Evolutionary conservation across 23 tunicate genomes (phyloP).

Genomic region (Corella eumyota): DNA sequence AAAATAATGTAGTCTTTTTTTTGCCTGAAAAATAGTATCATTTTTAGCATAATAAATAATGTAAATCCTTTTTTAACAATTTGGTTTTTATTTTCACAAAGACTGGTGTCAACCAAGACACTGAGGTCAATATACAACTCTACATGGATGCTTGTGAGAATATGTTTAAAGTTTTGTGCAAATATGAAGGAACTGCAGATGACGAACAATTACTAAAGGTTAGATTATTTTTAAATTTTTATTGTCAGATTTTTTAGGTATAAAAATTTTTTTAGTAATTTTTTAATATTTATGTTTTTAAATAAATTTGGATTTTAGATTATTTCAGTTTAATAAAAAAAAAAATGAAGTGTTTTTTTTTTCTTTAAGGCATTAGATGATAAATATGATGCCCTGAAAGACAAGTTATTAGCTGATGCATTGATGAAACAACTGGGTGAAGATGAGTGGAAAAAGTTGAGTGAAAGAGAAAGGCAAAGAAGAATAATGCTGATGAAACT

Average conservation of each 20-base stretch:
- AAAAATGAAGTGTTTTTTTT: not conserved
- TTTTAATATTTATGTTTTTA: too few relatives aligned
- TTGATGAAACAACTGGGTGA: constrained; percentile 65
- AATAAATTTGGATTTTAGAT: too few relatives aligned
- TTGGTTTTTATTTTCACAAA: too few relatives aligned
- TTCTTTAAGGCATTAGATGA: constrained; percentile 55
- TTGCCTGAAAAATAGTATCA: too few relatives aligned
- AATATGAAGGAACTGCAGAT: constrained; percentile 57
- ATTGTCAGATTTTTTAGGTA: not conserved
- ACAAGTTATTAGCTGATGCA: constrained; percentile 72
- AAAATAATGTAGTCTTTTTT: too few relatives aligned
- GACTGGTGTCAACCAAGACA: too few relatives aligned
- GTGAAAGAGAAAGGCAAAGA: constrained; percentile 71
- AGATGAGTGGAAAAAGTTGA: constrained; percentile 58
- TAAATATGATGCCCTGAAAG: constrained; percentile 62
- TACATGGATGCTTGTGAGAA: constrained; percentile 47
- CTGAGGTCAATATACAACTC: too few relatives aligned
- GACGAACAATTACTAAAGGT: constrained; percentile 76
- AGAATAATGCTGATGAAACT: constrained; percentile 37
- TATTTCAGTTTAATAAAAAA: too few relatives aligned
- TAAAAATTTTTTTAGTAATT: too few relatives aligned
- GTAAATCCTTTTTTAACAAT: too few relatives aligned
- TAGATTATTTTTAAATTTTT: not conserved
- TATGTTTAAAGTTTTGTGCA: constrained; percentile 75
- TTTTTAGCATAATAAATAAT: too few relatives aligned